Percentiles rank a stretch among this genome's conserved stretches.
Evolutionary conservation across 2,797 vertebrate genomes (phyloP).

Genomic region (Babyrousa celebensis): DNA sequence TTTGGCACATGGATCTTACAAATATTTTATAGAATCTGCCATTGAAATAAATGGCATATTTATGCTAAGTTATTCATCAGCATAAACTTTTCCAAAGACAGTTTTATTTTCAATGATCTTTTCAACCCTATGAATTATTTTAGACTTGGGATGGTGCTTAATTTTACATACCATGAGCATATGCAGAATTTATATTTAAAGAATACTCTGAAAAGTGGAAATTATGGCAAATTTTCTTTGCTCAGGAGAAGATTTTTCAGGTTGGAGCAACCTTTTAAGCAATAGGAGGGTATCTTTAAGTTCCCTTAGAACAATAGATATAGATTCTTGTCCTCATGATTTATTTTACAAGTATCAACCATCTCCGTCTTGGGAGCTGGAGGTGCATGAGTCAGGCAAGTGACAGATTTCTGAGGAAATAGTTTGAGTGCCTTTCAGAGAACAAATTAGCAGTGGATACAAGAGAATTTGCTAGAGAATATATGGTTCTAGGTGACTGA

Average conservation of each 20-base stretch:
- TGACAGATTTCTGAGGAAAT: neutral
- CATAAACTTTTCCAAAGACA: neutral
- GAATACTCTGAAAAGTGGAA: neutral
- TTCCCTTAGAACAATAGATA: neutral
- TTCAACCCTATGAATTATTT: neutral
- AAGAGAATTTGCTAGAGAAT: slow-evolving; percentile 12
- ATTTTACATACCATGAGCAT: neutral
- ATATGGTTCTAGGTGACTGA: neutral
- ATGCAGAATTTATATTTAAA: neutral
- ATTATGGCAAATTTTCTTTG: neutral
- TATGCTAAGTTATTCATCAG: neutral
- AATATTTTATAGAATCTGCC: neutral
- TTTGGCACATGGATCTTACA: neutral
- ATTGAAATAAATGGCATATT: neutral
- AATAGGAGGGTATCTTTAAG: neutral
- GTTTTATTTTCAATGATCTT: neutral
- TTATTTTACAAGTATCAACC: neutral
- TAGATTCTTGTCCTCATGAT: neutral
- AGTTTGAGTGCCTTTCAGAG: neutral
- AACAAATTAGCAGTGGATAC: neutral
- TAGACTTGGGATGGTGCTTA: neutral
- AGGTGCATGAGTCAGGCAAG: neutral
- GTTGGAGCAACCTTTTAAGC: neutral
- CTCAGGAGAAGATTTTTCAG: neutral
- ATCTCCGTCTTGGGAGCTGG: neutral